These are phyloP conservation scores for Hypselothyrea guttata DNA, from an alignment of 2,888 invertebrate genomes.

Conservation along the genomic window DNA sequence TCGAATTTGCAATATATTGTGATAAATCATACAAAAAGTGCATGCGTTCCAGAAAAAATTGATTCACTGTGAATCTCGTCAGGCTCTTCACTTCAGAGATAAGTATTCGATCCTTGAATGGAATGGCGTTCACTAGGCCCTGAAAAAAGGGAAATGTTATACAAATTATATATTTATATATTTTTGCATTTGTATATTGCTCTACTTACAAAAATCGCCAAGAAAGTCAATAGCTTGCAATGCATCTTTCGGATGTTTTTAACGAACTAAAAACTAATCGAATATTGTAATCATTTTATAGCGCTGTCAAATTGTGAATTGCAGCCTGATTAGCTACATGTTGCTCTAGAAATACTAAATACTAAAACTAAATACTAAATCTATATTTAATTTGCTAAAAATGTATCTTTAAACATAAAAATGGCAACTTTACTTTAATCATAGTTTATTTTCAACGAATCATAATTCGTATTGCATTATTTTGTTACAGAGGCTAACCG, in stretches of 20 bases:
- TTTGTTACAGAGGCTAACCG: too few relatives aligned
- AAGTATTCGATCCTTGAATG: neutral
- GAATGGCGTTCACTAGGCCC: slow-evolving; percentile 10
- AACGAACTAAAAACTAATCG: neutral
- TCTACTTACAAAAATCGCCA: slow-evolving; percentile 13
- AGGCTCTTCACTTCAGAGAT: neutral
- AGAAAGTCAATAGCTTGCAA: neutral
- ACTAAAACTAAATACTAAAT: too few relatives aligned
- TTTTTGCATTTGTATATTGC: too few relatives aligned
- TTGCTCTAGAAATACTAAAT: too few relatives aligned
- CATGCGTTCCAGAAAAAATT: neutral
- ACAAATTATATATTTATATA: neutral
- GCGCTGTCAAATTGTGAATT: too few relatives aligned
- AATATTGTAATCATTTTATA: too few relatives aligned
- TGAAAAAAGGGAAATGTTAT: neutral
- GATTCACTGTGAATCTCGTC: neutral
- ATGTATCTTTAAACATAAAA: too few relatives aligned
- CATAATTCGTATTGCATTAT: too few relatives aligned
- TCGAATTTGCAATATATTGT: neutral
- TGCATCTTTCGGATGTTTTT: slow-evolving; percentile 13
- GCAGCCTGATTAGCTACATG: too few relatives aligned
- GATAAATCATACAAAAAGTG: neutral
- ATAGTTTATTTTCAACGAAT: too few relatives aligned
- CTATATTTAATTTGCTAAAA: too few relatives aligned
- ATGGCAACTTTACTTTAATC: too few relatives aligned